Evolutionary conservation across 2,797 vertebrate species (phyloP).

Genomic region (Betta splendens): DNA sequence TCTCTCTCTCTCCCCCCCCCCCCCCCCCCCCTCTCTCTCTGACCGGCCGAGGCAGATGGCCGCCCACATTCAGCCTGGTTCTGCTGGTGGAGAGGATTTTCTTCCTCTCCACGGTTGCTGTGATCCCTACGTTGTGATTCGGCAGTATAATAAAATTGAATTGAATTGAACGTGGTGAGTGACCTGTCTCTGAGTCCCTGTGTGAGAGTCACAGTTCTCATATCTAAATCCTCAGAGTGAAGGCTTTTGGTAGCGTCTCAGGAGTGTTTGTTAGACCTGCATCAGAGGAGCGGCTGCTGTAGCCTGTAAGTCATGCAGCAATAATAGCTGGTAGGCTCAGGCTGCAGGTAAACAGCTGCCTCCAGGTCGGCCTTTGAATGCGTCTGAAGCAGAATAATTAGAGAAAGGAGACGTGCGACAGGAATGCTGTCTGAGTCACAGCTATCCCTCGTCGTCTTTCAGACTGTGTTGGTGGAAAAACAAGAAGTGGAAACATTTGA

Average conservation of each 20-base stretch:
- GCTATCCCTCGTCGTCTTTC: constrained; percentile 37
- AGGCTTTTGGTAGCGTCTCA: too few species aligned
- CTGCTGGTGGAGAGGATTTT: too few species aligned
- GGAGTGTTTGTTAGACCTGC: constrained; percentile 49
- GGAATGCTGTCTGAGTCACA: constrained; percentile 59
- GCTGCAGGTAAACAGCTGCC: constrained; percentile 49
- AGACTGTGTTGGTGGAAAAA: constrained; percentile 29
- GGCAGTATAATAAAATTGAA: too few species aligned
- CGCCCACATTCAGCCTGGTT: too few species aligned
- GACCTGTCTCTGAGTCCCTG: too few species aligned
- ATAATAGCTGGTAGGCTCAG: constrained; percentile 48
- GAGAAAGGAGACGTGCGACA: constrained; percentile 35
- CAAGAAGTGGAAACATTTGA: constrained; percentile 24
- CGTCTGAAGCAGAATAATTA: constrained; percentile 48
- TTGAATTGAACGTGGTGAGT: background rate
- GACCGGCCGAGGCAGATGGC: too few species aligned
- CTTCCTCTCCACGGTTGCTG: too few species aligned
- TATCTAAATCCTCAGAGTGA: constrained; percentile 18
- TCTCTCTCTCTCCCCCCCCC: too few species aligned
- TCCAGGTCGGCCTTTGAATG: constrained; percentile 42
- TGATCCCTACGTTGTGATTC: too few species aligned
- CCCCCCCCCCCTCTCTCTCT: too few species aligned
- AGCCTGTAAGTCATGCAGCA: constrained; percentile 29
- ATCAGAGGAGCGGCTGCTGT: constrained; percentile 14
- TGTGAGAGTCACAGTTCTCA: constrained; percentile 3